Conservation (phyloP, 2,113 vertebrate species). For the Marmota flaviventris region DNA sequence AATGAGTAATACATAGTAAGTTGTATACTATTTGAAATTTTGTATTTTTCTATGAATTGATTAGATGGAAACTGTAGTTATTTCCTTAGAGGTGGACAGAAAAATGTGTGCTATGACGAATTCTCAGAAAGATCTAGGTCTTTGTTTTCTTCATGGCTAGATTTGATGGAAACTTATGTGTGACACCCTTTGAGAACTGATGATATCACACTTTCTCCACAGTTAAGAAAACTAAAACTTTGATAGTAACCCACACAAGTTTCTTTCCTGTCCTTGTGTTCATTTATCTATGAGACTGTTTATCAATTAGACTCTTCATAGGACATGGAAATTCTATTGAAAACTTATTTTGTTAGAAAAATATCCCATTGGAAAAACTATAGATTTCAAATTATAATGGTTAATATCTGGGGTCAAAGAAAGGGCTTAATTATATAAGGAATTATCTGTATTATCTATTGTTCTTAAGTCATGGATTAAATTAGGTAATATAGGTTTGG, state of each 20-base stretch:
- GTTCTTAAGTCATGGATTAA: background rate
- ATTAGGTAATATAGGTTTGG: background rate
- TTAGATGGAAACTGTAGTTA: background rate
- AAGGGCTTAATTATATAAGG: background rate
- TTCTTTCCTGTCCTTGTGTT: background rate
- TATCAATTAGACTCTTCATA: too few relatives aligned
- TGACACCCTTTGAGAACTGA: background rate
- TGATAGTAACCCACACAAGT: background rate
- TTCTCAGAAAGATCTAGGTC: background rate
- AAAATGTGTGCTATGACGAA: background rate
- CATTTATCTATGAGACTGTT: background rate
- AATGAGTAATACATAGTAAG: background rate
- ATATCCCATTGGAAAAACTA: background rate
- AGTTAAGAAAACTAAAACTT: background rate
- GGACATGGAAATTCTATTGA: background rate
- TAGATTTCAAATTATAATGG: background rate
- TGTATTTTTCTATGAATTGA: background rate
- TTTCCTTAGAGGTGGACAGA: conserved; percentile 9
- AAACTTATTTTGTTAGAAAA: too few relatives aligned
- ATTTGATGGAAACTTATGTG: background rate
- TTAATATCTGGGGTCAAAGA: background rate
- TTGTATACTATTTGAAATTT: background rate
- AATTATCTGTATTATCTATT: background rate
- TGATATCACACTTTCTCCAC: background rate
- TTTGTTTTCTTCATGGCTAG: background rate